Percentiles rank a stretch among this genome's conserved stretches.
phyloP scores from a whole-genome alignment of 2,888 invertebrate species.

The Dioctria linearis region DNA sequence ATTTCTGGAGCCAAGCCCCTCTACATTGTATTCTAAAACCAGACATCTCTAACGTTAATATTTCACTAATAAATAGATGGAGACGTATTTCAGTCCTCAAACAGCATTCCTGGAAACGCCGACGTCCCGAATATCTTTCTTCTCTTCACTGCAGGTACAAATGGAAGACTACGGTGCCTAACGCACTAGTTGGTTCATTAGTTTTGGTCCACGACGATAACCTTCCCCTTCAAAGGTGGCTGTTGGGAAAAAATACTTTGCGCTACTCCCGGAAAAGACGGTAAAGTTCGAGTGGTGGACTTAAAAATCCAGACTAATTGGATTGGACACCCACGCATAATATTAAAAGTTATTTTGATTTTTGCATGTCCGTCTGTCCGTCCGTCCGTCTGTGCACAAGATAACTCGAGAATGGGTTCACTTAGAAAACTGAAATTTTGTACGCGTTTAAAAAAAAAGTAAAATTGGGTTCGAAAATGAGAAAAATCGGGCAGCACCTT shows the following conservation, averaged over 20 bases:
- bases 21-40: not conserved
- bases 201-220: constrained; percentile 16
- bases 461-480: too few relatives aligned
- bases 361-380: too few relatives aligned
- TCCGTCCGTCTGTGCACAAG: too few relatives aligned
- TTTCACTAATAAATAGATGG: not conserved
- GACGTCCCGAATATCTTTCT: constrained; percentile 16
- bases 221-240: constrained; percentile 11
- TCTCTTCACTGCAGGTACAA: not conserved
- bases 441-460: too few relatives aligned
- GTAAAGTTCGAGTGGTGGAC: constrained; percentile 3
- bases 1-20: constrained; percentile 1
- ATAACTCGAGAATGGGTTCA: too few relatives aligned
- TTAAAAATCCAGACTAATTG: not conserved
- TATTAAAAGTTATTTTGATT: too few relatives aligned
- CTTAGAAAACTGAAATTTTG: too few relatives aligned
- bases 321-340: too few relatives aligned
- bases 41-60: not conserved
- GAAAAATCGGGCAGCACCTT: too few relatives aligned
- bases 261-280: not conserved
- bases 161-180: not conserved
- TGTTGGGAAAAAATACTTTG: not conserved
- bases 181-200: not conserved
- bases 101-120: constrained; percentile 13
- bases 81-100: not conserved